Evolutionary conservation across 2,113 vertebrate species (phyloP).

Genomic region (Excalfactoria chinensis): DNA sequence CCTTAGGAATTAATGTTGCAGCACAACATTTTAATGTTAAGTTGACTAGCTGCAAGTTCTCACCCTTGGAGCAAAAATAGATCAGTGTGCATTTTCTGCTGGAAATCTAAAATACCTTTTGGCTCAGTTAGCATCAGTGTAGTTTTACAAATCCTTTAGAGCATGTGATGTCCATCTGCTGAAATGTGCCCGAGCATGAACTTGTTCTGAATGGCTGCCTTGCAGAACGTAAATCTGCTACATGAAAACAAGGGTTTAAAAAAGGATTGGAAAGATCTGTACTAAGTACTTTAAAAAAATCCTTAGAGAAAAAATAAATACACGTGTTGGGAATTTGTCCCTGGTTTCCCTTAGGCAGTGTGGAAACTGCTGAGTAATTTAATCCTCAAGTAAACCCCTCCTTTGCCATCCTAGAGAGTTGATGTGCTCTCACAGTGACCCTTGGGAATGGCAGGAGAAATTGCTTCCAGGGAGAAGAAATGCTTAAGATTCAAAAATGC

Average conservation of each 20-base stretch:
- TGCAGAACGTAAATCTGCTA: background rate
- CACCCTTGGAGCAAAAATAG: background rate
- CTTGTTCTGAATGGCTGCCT: background rate
- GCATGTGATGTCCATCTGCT: background rate
- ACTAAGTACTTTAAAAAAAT: background rate
- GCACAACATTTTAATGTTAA: background rate
- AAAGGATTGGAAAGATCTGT: background rate
- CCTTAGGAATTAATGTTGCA: slow-evolving; percentile 5
- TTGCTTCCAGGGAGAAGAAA: background rate
- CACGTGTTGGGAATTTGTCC: background rate
- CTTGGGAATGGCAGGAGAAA: background rate
- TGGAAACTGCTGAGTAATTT: background rate
- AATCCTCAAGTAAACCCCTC: background rate
- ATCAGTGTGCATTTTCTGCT: background rate
- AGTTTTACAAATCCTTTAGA: background rate
- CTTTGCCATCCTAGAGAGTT: background rate
- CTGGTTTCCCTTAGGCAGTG: background rate
- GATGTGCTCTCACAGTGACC: background rate
- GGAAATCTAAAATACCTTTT: background rate
- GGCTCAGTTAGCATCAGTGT: background rate
- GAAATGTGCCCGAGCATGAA: background rate
- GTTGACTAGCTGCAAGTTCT: background rate
- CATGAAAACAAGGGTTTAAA: background rate
- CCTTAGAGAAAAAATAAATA: background rate
- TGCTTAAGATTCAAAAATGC: background rate